These are phyloP conservation scores for Corvus hawaiiensis DNA, from an alignment of 2,113 vertebrate genomes.

Conservation along the genomic window DNA sequence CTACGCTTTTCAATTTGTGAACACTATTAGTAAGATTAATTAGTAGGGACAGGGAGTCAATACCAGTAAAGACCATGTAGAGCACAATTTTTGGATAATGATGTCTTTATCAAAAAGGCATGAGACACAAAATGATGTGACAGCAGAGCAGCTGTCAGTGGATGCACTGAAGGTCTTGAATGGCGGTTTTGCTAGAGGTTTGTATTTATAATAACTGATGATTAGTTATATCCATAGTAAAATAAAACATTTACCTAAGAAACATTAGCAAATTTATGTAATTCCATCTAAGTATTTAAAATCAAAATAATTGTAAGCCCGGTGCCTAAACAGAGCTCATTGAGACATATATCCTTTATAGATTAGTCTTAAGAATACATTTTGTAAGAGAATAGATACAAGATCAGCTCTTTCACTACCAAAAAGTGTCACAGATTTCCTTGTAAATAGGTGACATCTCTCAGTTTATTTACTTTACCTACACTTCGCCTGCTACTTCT, in stretches of 20 bases:
- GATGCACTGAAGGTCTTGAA: not conserved
- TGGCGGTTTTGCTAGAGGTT: not conserved
- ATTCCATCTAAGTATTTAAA: not conserved
- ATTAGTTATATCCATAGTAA: not conserved
- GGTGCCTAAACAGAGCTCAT: accelerated
- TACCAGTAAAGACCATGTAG: not conserved
- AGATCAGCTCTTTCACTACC: not conserved
- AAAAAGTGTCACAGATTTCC: not conserved
- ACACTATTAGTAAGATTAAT: not conserved
- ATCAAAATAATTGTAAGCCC: not conserved
- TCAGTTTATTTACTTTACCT: not conserved
- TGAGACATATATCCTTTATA: not conserved
- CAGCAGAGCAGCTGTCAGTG: not conserved
- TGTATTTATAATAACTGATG: not conserved
- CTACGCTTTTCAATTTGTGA: not conserved
- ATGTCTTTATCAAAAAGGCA: not conserved
- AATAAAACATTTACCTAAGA: not conserved
- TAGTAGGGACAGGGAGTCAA: not conserved
- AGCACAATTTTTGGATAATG: not conserved
- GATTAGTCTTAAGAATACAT: not conserved
- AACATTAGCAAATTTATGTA: not conserved
- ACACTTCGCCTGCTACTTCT: not conserved
- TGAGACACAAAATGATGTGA: not conserved
- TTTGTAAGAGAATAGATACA: not conserved
- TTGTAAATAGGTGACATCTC: not conserved